Conservation (phyloP, 1,140 invertebrate genomes). For the Hypothenemus hampei region DNA sequence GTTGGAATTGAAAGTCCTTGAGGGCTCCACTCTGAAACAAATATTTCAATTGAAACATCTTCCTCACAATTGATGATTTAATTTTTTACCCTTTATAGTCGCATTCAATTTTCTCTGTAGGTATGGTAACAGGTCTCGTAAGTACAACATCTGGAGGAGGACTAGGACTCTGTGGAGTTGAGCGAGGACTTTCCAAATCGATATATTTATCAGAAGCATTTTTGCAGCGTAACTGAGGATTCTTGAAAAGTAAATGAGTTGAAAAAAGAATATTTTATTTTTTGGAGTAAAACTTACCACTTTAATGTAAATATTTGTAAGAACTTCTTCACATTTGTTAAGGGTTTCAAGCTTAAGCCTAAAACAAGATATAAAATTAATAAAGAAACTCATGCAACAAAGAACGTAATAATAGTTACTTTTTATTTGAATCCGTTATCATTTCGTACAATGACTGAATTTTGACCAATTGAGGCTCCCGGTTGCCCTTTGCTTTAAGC, state of each 20-base stretch:
- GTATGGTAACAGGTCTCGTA: slow-evolving; percentile 43
- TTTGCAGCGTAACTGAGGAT: slow-evolving; percentile 11
- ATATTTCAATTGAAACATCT: background rate
- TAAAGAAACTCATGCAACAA: slow-evolving; percentile 3
- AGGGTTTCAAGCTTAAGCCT: slow-evolving; percentile 63
- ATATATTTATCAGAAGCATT: background rate
- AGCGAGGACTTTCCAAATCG: slow-evolving; percentile 21
- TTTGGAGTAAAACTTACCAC: slow-evolving; percentile 49
- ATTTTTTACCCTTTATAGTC: background rate
- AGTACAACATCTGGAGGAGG: slow-evolving; percentile 35
- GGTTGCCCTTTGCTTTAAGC: slow-evolving; percentile 51
- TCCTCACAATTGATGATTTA: background rate
- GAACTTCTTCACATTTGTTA: slow-evolving; percentile 59
- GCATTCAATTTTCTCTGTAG: slow-evolving; percentile 40
- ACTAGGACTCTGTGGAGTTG: slow-evolving; percentile 48
- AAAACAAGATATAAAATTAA: slow-evolving; percentile 38
- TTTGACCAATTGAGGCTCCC: slow-evolving; percentile 56
- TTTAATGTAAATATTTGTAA: slow-evolving; percentile 58
- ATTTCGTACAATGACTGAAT: slow-evolving; percentile 58
- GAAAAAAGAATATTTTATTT: slow-evolving; percentile 1
- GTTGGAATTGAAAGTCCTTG: slow-evolving; percentile 5
- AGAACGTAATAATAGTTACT: slow-evolving; percentile 44
- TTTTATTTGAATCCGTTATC: slow-evolving; percentile 56
- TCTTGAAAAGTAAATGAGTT: slow-evolving; percentile 13
- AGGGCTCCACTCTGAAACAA: background rate